Base-by-base conservation (phyloP, 2,888 invertebrate species). In the Leucophenga maculata region DNA sequence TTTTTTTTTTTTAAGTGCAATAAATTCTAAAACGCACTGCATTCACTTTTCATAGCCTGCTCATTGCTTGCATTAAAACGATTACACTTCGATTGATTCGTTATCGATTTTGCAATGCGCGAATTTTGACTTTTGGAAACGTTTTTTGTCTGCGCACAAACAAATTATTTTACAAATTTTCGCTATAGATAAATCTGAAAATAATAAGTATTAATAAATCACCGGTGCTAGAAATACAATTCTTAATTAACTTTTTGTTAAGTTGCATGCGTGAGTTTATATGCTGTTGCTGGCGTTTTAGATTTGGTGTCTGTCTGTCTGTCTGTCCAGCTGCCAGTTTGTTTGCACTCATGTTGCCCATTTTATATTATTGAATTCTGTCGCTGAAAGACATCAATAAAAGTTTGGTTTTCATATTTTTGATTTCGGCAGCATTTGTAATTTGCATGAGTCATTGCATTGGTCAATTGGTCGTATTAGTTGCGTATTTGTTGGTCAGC, bases 381-480 rank as follows among this genome's bases (percentile, higher is more conserved):
- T 11, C 8, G 8, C 3, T 39, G 39, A 11, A 39, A 39, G 8
- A 3, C 9, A 13, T 8, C 11, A 22, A 3, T 26, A 57, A 39
- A 14, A 4, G 14, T 6, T 57, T 22, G 14, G 20, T 22, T 57
- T 57, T 31, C 32, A 59, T 20, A n/a, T 59, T n/a, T n/a, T 59
- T 6, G 22, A 20, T 31, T 60, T 31, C 31, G 60, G 60, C 60
- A 32, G 66, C 72, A 68, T 73, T 65, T 75, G 69, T 73, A 79
- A 79, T 76, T 78, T 78, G 70, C 71, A 69, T 71, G 73, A 72
- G 77, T 78, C 77, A 73, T 73, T 75, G 22, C 69, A 75, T 46
- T 70, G 67, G 68, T 46, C 52, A 46, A 62, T 46, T 70, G 67
- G 68, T 46, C 52, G 32, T 55, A 52, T 54, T 31, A 20, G 57